Base-by-base conservation (phyloP, 2,113 vertebrate species). In the Conger conger region DNA sequence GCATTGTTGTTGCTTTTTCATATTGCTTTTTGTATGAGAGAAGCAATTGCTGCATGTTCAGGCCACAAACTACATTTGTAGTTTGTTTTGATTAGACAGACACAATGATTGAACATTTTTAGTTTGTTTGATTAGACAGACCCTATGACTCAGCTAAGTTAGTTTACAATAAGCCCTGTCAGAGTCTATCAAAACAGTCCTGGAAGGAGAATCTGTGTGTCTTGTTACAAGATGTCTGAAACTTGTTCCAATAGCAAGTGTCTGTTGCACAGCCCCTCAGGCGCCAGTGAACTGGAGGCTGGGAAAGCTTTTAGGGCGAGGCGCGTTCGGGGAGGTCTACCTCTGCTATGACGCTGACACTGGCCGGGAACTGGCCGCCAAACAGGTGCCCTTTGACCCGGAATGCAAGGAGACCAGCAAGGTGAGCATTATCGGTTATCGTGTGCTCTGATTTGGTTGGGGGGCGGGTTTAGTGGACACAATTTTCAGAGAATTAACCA, bases 251-350 rank as follows among this genome's bases (percentile, higher is more conserved):
- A 33, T 73, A 13, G n/a, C 23, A 50, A 13, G 85, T 84, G 18
- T 76, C 38, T 36, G 37, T 84, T n/a, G 38, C 87, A 77, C 76
- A 97, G 97, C 96, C 0, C 94, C 97, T 15, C 95, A 96, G 91
- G 97, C 97, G 23, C 97, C 97, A 36, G 96, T 97, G 89, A 97
- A 98, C 91, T 98, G 97, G 97, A 94, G 96, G 84, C 93, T 97
- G 87, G 97, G 97, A 8, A 97, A 97, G 92, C 92, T 98, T 54
- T 91, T 98, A 27, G 97, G 97, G 23, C 94, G 97, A 53, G 97
- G 97, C 79, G 97, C 97, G 0, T 97, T 98, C 20, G 97, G 97
- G 15, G 97, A 97, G 88, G 97, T 98, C 86, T 98, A 97, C 89
- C 97, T 98, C 37, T 98, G 97, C 92, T 97, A 98, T 0, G 97